Conservation (phyloP, 2,113 vertebrate species). For the Tragelaphus imberbis region DNA sequence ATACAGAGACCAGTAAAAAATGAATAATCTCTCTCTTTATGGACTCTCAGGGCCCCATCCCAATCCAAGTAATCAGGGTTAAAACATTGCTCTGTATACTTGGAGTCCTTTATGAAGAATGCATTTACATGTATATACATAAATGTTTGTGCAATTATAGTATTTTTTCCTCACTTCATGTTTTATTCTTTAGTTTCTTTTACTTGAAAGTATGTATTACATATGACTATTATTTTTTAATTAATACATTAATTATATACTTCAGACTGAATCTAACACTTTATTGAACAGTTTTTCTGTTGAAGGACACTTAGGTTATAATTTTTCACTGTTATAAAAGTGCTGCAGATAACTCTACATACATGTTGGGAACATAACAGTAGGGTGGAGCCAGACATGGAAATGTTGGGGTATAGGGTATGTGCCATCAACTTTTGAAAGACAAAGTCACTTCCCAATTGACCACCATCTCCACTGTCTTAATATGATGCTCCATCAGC, state of each 20-base stretch:
- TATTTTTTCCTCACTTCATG: neutral
- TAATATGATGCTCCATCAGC: neutral
- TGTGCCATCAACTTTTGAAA: neutral
- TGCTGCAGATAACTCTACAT: fast-evolving
- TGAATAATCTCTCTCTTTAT: neutral
- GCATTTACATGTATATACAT: neutral
- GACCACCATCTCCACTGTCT: neutral
- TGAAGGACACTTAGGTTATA: neutral
- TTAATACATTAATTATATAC: neutral
- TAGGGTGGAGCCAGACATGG: neutral
- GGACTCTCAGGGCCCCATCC: neutral
- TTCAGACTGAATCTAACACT: neutral
- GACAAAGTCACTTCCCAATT: neutral
- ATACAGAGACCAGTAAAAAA: neutral
- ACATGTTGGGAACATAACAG: neutral
- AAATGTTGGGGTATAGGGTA: neutral
- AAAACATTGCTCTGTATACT: neutral
- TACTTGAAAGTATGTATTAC: neutral
- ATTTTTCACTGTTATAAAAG: neutral
- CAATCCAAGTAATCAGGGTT: neutral
- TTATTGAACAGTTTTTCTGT: neutral
- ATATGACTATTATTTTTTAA: neutral
- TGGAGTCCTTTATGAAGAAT: neutral
- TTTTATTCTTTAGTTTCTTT: neutral
- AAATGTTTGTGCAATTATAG: neutral